Conservation (phyloP, 2,113 vertebrate genomes). For the Dromas ardeola region DNA sequence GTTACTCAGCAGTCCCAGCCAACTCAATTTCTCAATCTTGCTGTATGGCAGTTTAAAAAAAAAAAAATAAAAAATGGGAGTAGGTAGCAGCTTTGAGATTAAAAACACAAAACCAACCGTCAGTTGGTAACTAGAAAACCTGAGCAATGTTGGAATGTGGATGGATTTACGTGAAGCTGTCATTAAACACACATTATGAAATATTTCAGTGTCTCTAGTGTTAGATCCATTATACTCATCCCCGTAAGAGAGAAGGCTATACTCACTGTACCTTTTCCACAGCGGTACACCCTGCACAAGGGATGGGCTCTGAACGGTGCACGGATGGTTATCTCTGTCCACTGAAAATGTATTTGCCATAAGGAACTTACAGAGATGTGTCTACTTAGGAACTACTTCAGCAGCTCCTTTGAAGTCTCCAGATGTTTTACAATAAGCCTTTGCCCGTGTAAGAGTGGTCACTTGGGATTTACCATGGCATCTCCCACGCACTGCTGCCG, state of each 20-base stretch:
- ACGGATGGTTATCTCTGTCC: not conserved
- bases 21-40: constrained; percentile 72
- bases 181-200: not conserved
- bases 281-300: not conserved
- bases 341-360: not conserved
- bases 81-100: constrained; percentile 21
- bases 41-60: constrained; percentile 29
- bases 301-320: not conserved
- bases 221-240: not conserved
- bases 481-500: not conserved
- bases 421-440: not conserved
- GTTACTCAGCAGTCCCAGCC: constrained; percentile 75
- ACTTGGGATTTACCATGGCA: not conserved
- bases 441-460: not conserved
- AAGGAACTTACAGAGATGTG: not conserved
- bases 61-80: not conserved
- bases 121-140: constrained; percentile 55
- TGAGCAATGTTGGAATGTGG: not conserved
- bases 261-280: not conserved
- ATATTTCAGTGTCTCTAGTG: not conserved
- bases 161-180: not conserved
- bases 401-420: constrained; percentile 17
- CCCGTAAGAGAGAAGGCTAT: not conserved
- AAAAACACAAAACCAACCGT: constrained; percentile 23
- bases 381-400: constrained; percentile 15